These are phyloP conservation scores for Lymantria monacha DNA, from an alignment of 2,888 invertebrate genomes.

Conservation along the genomic window DNA sequence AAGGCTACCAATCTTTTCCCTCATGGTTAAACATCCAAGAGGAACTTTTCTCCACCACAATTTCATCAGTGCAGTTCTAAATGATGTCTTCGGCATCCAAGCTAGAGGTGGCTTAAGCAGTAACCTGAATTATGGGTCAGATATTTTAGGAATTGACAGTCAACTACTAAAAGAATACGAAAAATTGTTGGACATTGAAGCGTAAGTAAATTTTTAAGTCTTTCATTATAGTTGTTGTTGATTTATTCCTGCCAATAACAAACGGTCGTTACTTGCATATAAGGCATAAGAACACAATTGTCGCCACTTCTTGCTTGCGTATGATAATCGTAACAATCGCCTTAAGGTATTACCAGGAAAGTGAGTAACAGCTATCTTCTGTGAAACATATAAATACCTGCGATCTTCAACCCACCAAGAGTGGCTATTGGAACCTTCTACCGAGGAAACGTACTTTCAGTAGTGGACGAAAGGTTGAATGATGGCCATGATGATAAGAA, in stretches of 20 bases:
- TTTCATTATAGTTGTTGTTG: neutral
- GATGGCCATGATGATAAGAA: too few relatives aligned
- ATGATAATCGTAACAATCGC: too few relatives aligned
- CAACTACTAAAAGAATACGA: slow-evolving; percentile 89
- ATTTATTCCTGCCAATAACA: neutral
- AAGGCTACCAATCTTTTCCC: slow-evolving; percentile 91
- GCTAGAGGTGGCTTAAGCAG: slow-evolving; percentile 90
- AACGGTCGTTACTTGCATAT: too few relatives aligned
- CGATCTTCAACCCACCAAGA: too few relatives aligned
- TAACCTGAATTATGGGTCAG: slow-evolving; percentile 92
- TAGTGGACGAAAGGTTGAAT: too few relatives aligned
- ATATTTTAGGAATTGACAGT: slow-evolving; percentile 91
- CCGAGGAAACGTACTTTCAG: too few relatives aligned
- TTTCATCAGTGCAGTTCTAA: slow-evolving; percentile 91
- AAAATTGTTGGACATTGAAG: slow-evolving; percentile 76
- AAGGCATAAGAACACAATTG: too few relatives aligned
- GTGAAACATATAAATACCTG: too few relatives aligned
- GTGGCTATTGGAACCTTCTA: too few relatives aligned
- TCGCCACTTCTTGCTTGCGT: too few relatives aligned
- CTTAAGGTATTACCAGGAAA: too few relatives aligned
- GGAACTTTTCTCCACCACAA: slow-evolving; percentile 94
- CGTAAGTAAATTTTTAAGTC: slow-evolving; percentile 47
- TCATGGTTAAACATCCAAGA: slow-evolving; percentile 90
- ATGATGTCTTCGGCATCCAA: slow-evolving; percentile 96
- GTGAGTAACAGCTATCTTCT: too few relatives aligned